Conservation (phyloP, 2,797 vertebrate genomes). For the Chrysocyon brachyurus region DNA sequence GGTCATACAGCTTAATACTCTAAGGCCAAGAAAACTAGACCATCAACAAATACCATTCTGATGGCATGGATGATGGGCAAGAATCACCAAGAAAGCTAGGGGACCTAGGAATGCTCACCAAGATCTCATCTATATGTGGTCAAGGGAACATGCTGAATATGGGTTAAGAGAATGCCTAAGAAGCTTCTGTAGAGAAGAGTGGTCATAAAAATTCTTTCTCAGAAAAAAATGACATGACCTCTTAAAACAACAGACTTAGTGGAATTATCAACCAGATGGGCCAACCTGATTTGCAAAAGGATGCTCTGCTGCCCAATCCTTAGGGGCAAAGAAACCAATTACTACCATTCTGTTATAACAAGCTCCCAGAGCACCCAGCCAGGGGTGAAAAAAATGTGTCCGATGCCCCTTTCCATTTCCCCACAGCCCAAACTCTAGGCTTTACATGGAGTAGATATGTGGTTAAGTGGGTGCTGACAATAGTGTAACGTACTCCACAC, state of each 20-base stretch:
- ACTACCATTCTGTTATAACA: not conserved
- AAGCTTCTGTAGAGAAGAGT: not conserved
- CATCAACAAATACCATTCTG: not conserved
- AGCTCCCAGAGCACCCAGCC: not conserved
- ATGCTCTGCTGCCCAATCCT: not conserved
- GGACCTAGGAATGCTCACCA: not conserved
- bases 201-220: not conserved
- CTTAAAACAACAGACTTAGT: not conserved
- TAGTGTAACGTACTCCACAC: rapidly evolving
- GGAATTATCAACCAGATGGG: not conserved
- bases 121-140: not conserved
- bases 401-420: not conserved
- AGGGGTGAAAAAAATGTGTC: rapidly evolving
- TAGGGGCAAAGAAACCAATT: not conserved
- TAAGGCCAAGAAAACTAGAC: not conserved
- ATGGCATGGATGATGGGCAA: not conserved
- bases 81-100: not conserved
- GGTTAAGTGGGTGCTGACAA: not conserved
- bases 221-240: not conserved
- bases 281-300: not conserved
- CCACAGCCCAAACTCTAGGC: not conserved
- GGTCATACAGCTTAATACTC: not conserved
- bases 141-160: not conserved
- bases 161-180: not conserved
- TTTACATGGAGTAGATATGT: rapidly evolving